A percentile compares a stretch with the other conserved stretches of the same genome.
Evolutionary conservation across 2,797 vertebrate genomes (phyloP).

Genomic region (Cuniculus paca): DNA sequence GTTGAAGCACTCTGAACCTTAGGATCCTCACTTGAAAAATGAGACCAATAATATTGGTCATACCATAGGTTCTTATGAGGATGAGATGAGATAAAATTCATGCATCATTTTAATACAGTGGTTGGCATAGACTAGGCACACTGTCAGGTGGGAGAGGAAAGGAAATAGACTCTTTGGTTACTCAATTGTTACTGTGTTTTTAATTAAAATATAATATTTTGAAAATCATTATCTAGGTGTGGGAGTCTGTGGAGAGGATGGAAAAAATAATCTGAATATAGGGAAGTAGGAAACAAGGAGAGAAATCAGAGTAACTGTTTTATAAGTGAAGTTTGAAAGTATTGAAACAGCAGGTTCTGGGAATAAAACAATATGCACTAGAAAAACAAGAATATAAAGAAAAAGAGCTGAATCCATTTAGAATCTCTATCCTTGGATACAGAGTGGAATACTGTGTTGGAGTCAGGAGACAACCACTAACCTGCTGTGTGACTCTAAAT

Average conservation of each 20-base stretch:
- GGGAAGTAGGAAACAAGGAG: neutral
- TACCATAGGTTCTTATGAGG: neutral
- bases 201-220: conserved; percentile 27
- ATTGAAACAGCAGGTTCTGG: conserved; percentile 1
- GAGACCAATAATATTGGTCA: neutral
- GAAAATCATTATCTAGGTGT: conserved; percentile 31
- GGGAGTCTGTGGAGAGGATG: neutral
- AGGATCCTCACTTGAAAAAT: conserved; percentile 14
- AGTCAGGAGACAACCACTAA: neutral
- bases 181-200: neutral
- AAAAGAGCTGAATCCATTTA: neutral
- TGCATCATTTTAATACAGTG: conserved; percentile 21
- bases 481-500: neutral
- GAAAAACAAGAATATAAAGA: conserved; percentile 28
- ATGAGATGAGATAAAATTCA: neutral
- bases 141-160: neutral
- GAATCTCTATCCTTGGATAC: conserved; percentile 1
- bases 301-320: conserved; percentile 30
- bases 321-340: conserved; percentile 53
- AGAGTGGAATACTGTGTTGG: neutral
- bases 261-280: conserved; percentile 12
- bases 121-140: neutral
- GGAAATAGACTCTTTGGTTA: neutral
- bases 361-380: neutral
- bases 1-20: neutral